A percentile compares a stretch with the other conserved stretches of the same genome.
Evolutionary conservation across 1,140 invertebrate species (phyloP).

Genomic region (Contarinia nasturtii): DNA sequence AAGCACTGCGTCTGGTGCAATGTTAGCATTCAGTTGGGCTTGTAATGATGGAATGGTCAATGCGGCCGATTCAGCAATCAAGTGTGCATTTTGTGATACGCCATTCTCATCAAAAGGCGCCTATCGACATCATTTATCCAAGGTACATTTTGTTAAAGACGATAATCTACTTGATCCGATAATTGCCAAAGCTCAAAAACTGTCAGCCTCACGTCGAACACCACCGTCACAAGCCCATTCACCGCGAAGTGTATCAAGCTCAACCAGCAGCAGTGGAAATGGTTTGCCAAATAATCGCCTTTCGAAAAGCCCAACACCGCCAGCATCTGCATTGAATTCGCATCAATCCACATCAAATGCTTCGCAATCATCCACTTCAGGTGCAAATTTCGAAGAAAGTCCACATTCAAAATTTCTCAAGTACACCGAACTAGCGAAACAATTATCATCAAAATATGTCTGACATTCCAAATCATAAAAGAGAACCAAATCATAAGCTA

Average conservation of each 20-base stretch:
- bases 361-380: constrained; percentile 18
- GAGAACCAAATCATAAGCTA: background rate
- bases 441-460: constrained; percentile 89
- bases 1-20: constrained; percentile 51
- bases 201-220: background rate
- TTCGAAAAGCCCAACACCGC: background rate
- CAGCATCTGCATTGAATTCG: constrained; percentile 1
- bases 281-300: background rate
- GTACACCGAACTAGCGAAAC: constrained; percentile 90
- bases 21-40: constrained; percentile 82
- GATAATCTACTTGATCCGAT: constrained; percentile 50
- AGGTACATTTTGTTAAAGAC: constrained; percentile 93
- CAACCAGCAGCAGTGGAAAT: constrained; percentile 11
- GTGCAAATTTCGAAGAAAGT: constrained; percentile 62
- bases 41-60: constrained; percentile 71
- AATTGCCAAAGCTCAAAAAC: constrained; percentile 24
- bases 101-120: constrained; percentile 92
- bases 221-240: constrained; percentile 12
- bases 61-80: constrained; percentile 72
- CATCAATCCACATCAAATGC: constrained; percentile 25
- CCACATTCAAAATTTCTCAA: constrained; percentile 92
- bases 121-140: constrained; percentile 87
- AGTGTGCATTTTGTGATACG: constrained; percentile 91
- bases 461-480: constrained; percentile 24
- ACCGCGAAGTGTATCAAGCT: background rate